Base-by-base conservation (phyloP, 1,140 invertebrate species). In the Mactra quadrangularis region DNA sequence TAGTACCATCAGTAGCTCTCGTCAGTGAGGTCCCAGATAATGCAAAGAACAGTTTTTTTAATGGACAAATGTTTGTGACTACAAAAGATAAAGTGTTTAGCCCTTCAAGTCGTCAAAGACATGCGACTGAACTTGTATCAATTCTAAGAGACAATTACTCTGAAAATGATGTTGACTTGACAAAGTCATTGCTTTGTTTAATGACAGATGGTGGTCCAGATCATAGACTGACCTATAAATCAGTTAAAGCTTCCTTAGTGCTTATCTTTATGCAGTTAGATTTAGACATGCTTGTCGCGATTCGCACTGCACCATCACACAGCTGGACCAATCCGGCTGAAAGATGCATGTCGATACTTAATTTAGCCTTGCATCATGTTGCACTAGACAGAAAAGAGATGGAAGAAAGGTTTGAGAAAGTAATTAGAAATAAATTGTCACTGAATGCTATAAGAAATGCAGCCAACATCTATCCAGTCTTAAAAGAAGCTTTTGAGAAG, bases 201-300 rank as follows among this genome's bases (percentile, higher is more conserved):
- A 85, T 76, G 22, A 83, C 75, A n/a, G 87, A 87, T 85, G 83
- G 78, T 52, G 85, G 85, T 29, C 85, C 83, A 45, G 85, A 87
- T 25, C 83, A 88, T 22, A 62, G 87, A 25, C 27, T 59, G 0
- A 88, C 83, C n/a, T 88, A 76, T 33, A 1, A 62, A 19, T 60
- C 60, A 25, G 87, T 88, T 4, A 60, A 85, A 31, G 3, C 85
- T 15, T 59, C 45, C 19, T 78, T 6, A 2, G 13, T 88, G 0
- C 9, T 45, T 1, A 9, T 75, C 3, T 87, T 88, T 45, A 78
- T 83, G 22, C 27, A 50, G 7, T 33, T 83, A n/a, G 74, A 88
- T 59, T 64, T 86, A 3, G 85, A 88, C 72, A 64, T 85, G 66
- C 17, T 85, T 27, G 35, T 85, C 4, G 45, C 68, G 50, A 78